These are phyloP conservation scores for Manis pentadactyla DNA, from an alignment of 2,797 vertebrate genomes.

Conservation along the genomic window DNA sequence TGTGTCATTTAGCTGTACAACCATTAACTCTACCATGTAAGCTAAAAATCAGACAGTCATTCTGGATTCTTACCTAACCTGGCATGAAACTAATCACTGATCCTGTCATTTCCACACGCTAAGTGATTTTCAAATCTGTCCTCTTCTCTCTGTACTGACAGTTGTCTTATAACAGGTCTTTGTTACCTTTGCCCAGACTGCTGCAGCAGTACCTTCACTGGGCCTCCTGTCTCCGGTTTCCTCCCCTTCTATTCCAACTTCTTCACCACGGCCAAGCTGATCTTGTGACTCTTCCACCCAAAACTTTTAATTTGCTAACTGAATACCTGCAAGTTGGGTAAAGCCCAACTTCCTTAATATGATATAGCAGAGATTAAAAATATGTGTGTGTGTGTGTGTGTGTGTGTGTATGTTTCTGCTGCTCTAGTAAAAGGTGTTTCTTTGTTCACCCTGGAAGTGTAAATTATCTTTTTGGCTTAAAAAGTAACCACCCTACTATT, in stretches of 20 bases:
- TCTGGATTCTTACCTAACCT: background rate
- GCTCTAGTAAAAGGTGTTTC: background rate
- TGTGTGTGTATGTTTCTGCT: background rate
- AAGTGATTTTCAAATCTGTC: background rate
- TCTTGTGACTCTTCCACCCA: conserved; percentile 43
- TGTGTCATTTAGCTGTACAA: background rate
- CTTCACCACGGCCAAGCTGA: background rate
- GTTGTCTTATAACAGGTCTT: background rate
- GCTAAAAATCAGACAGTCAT: background rate
- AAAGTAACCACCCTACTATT: background rate
- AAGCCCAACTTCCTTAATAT: conserved; percentile 67
- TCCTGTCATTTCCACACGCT: background rate
- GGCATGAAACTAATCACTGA: background rate
- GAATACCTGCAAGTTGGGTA: conserved; percentile 24
- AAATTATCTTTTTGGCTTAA: background rate
- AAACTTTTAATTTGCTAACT: conserved; percentile 57
- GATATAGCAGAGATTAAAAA: conserved; percentile 25
- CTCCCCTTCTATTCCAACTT: background rate
- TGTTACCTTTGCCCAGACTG: background rate
- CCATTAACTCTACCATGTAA: background rate
- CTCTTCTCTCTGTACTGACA: background rate
- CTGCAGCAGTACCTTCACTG: background rate
- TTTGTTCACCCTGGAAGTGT: background rate
- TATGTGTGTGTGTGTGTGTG: background rate
- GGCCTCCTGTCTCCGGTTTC: background rate